These are phyloP conservation scores for Formica aserva DNA, from an alignment of 2,888 invertebrate genomes.

Conservation along the genomic window DNA sequence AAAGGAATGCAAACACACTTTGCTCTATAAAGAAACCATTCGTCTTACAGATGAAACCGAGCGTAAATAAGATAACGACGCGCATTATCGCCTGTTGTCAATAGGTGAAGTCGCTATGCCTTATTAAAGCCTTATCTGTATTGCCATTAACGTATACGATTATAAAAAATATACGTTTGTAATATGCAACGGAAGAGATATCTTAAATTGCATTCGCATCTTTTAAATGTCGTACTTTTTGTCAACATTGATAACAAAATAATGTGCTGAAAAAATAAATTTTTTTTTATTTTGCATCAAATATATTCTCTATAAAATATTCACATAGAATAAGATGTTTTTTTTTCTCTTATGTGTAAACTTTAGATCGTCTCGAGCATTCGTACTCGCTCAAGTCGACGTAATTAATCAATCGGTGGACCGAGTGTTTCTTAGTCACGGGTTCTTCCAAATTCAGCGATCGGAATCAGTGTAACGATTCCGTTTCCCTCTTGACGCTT, in stretches of 20 bases:
- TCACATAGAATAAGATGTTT: background rate
- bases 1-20: background rate
- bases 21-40: background rate
- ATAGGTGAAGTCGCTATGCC: constrained; percentile 8
- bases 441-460: constrained; percentile 51
- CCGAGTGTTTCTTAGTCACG: constrained; percentile 48
- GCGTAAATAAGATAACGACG: constrained; percentile 30
- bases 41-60: background rate
- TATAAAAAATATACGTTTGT: background rate
- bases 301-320: background rate
- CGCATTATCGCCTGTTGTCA: constrained; percentile 15
- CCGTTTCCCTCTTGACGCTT: constrained; percentile 5
- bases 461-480: constrained; percentile 51
- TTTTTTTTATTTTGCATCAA: background rate
- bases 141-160: background rate
- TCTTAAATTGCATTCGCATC: background rate
- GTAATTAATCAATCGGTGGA: constrained; percentile 34
- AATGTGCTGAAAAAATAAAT: background rate
- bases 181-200: background rate
- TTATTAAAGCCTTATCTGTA: background rate
- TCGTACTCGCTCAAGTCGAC: constrained; percentile 10
- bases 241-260: background rate
- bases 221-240: background rate
- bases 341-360: background rate
- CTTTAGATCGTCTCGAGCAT: background rate